These are phyloP conservation scores for Sicus ferrugineus DNA, from an alignment of 2,888 invertebrate genomes.

Conservation along the genomic window DNA sequence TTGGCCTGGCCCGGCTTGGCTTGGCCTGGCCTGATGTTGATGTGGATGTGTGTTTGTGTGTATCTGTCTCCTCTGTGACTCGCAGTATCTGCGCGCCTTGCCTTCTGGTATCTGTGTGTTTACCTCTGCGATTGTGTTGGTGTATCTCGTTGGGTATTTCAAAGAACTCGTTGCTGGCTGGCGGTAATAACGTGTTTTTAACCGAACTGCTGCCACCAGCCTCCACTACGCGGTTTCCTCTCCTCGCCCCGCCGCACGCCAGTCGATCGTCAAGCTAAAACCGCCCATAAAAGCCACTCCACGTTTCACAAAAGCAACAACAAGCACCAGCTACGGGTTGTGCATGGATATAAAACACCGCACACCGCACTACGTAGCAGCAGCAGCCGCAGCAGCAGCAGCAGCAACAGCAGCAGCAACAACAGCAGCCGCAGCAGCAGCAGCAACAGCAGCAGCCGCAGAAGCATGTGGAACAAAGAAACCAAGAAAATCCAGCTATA, in stretches of 20 bases:
- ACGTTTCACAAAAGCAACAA: conserved; percentile 24
- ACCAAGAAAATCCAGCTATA: neutral
- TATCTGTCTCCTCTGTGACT: too few relatives aligned
- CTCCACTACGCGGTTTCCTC: neutral
- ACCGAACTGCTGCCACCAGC: neutral
- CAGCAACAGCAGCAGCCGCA: neutral
- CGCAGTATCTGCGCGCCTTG: too few relatives aligned
- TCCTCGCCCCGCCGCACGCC: neutral
- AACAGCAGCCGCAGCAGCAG: too few relatives aligned
- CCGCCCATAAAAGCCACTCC: conserved; percentile 18
- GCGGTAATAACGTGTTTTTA: conserved; percentile 20
- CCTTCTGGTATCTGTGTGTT: neutral
- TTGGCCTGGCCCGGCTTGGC: neutral
- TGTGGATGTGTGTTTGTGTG: neutral
- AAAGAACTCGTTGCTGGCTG: neutral
- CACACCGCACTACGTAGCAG: too few relatives aligned
- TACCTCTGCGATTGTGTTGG: neutral
- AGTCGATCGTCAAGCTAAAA: neutral
- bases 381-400: too few relatives aligned
- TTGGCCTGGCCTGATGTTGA: neutral
- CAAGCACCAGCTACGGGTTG: conserved; percentile 10
- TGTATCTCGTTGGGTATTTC: conserved; percentile 8
- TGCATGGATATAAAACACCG: too few relatives aligned
- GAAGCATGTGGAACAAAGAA: neutral
- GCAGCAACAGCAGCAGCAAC: too few relatives aligned